phyloP scores from a whole-genome alignment of 1,140 invertebrate species.

The Panonychus citri region DNA sequence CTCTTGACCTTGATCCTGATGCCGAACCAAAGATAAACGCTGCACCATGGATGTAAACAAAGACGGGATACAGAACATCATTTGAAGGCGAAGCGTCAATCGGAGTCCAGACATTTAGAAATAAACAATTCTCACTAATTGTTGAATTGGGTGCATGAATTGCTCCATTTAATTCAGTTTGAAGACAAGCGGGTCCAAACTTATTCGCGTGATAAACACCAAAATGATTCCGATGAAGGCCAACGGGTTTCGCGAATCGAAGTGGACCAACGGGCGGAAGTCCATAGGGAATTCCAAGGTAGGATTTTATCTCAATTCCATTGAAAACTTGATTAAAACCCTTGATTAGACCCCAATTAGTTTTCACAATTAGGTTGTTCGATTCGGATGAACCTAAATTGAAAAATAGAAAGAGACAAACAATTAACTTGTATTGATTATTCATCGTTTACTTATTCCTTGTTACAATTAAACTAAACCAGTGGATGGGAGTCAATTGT shows the following conservation, averaged over 20 bases:
- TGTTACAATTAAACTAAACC: too few relatives aligned
- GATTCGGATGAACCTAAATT: too few relatives aligned
- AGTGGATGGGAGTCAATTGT: too few relatives aligned
- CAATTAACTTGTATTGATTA: too few relatives aligned
- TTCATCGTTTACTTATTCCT: too few relatives aligned
- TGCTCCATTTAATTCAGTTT: neutral
- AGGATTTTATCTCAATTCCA: conserved; percentile 53
- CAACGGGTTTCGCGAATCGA: conserved; percentile 64
- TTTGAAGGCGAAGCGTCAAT: neutral
- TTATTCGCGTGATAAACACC: neutral
- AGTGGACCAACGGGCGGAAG: conserved; percentile 56
- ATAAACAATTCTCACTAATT: conserved; percentile 62
- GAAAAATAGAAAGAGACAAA: too few relatives aligned
- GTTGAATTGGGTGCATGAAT: neutral
- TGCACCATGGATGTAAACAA: conserved; percentile 36
- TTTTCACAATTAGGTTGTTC: too few relatives aligned
- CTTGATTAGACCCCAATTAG: neutral
- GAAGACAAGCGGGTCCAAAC: neutral
- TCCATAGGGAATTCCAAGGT: conserved; percentile 73
- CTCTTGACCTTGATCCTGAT: conserved; percentile 18
- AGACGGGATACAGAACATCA: conserved; percentile 20
- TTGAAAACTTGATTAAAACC: neutral
- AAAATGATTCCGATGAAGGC: conserved; percentile 22
- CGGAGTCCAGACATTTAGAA: conserved; percentile 74
- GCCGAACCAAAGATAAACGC: conserved; percentile 28